Evolutionary conservation across 2,797 vertebrate genomes (phyloP), one percentile per base, ranked within the genome.

Genomic region (Gila robusta): DNA sequence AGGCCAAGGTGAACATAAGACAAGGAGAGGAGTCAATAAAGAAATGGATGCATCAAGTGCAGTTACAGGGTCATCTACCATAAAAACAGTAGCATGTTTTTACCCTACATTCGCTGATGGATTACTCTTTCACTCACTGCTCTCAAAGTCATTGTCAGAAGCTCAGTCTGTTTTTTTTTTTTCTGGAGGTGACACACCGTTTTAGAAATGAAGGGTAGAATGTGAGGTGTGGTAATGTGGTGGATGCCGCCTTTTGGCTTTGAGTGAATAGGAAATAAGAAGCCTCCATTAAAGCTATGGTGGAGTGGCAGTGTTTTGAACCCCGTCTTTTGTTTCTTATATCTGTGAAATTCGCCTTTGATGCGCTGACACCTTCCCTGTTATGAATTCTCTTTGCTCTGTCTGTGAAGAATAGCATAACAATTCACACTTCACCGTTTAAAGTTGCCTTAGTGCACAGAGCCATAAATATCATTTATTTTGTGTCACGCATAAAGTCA

Each of bases 311-410:
- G 88, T 81, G 89, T 94, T 95, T 89, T 95, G 93, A 95, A 95
- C 91, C 90, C 86, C 32, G 82, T 81, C 93, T 91, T 91, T 93
- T 95, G 92, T 93, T 90, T 94, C 93, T 94, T 92, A 93, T 94
- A 93, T 93, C 89, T 90, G 91, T 91, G 92, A 94, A 90, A 94
- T 91, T 89, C 90, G 85, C 86, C 93, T 95, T 96, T 96, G 91
- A 95, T 94, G 94, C 89, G 83, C 86, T 91, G 91, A 94, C 94
- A 94, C 92, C 91, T 94, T 93, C 87, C 87, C 84, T 89, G 92
- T 94, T 92, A 90, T 90, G 84, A 91, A 95, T 95, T 95, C 93
- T 93, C 93, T 95, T 95, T 95, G 92, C 92, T 94, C 92, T 93
- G 87, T 87, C 89, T 59, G 62, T 76, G 85, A 92, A 92, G 89